A percentile compares a stretch with the other conserved stretches of the same genome.
These are phyloP conservation scores for Ormyrus labotus DNA, from an alignment of 2,888 invertebrate species.

Conservation along the genomic window DNA sequence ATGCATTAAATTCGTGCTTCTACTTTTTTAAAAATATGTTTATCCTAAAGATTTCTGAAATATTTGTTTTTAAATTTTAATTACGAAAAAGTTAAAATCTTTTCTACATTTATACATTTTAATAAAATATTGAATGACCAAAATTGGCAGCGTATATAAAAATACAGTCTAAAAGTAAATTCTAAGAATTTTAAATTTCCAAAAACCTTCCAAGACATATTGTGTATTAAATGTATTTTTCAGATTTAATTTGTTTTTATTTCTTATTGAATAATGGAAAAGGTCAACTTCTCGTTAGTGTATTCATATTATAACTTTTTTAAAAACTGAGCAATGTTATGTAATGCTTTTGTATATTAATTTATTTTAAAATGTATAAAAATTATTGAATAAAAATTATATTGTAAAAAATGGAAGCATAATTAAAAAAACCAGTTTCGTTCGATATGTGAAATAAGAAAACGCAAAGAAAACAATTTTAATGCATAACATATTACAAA, in stretches of 20 bases:
- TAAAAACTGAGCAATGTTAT: constrained; percentile 36
- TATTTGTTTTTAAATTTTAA: constrained; percentile 2
- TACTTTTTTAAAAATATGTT: constrained; percentile 3
- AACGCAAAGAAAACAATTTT: too few relatives aligned
- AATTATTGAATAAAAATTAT: too few relatives aligned
- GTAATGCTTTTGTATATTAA: not conserved
- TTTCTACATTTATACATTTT: not conserved
- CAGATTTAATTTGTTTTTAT: not conserved
- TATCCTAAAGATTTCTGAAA: not conserved
- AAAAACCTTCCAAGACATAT: not conserved
- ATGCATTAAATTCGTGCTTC: constrained; percentile 1
- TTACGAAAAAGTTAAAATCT: not conserved
- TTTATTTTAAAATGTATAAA: too few relatives aligned
- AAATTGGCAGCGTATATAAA: constrained; percentile 2
- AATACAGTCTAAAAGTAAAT: too few relatives aligned
- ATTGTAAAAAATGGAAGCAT: too few relatives aligned
- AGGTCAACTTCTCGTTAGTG: too few relatives aligned
- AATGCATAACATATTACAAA: too few relatives aligned
- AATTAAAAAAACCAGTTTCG: too few relatives aligned
- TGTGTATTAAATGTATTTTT: not conserved
- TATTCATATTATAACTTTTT: not conserved
- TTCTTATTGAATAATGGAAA: not conserved
- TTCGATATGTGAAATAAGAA: too few relatives aligned
- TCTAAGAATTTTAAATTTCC: constrained; percentile 17
- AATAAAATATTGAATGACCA: not conserved